Conservation (phyloP, 2,888 invertebrate genomes). For the Acleris sparsana region DNA sequence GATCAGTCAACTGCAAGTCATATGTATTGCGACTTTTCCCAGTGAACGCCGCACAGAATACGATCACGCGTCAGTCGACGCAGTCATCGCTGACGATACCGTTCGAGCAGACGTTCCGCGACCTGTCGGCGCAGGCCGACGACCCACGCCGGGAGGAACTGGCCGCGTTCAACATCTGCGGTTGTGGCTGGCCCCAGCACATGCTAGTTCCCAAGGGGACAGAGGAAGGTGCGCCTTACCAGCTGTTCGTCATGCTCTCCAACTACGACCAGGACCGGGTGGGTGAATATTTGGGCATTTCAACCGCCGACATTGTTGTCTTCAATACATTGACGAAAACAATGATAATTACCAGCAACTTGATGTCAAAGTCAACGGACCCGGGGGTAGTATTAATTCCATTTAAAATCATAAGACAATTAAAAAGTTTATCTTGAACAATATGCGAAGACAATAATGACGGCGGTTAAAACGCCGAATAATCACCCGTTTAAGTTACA, state of each 20-base stretch:
- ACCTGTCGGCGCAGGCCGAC: constrained; percentile 63
- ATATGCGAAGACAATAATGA: too few relatives aligned
- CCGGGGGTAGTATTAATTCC: too few relatives aligned
- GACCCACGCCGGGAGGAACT: constrained; percentile 51
- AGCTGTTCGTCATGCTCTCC: constrained; percentile 77
- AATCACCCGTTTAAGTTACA: too few relatives aligned
- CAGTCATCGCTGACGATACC: constrained; percentile 85
- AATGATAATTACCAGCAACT: too few relatives aligned
- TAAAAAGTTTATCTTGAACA: too few relatives aligned
- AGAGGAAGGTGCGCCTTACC: constrained; percentile 63
- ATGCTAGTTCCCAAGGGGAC: constrained; percentile 82
- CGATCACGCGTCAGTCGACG: constrained; percentile 81
- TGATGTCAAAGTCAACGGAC: too few relatives aligned
- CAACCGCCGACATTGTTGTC: too few relatives aligned
- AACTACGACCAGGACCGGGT: constrained; percentile 76
- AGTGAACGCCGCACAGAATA: constrained; percentile 84
- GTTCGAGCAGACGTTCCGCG: constrained; percentile 84
- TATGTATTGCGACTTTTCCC: constrained; percentile 37
- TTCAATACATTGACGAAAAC: too few relatives aligned
- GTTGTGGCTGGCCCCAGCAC: constrained; percentile 85
- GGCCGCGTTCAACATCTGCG: constrained; percentile 83
- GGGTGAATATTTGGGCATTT: too few relatives aligned
- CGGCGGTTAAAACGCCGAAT: too few relatives aligned
- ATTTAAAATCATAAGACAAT: too few relatives aligned
- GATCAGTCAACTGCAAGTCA: not conserved